A percentile compares a stretch with the other conserved stretches of the same genome.
These are phyloP conservation scores for Elymnias hypermnestra DNA, from an alignment of 1,140 invertebrate species.

Conservation along the genomic window DNA sequence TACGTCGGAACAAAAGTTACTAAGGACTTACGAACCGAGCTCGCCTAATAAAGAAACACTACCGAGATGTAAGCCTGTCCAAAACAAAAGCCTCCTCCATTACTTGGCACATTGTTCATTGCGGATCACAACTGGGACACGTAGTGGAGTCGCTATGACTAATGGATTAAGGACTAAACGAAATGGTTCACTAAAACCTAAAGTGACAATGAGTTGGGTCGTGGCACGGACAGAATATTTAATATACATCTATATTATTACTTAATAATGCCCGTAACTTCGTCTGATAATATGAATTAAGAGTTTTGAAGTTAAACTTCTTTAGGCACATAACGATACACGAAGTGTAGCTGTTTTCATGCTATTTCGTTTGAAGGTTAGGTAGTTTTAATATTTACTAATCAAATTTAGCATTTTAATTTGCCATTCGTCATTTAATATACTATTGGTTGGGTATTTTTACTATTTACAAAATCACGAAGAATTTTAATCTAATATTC, in stretches of 20 bases:
- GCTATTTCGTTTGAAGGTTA: no score
- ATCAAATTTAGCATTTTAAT: no score
- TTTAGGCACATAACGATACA: no score
- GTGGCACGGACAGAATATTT: conserved; percentile 11
- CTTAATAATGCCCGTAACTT: no score
- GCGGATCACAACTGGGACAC: background rate
- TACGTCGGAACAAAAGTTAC: conserved; percentile 8
- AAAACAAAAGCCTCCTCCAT: conserved; percentile 15
- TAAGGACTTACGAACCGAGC: conserved; percentile 10
- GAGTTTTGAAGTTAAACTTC: no score
- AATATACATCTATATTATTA: conserved; percentile 2
- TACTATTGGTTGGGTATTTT: no score
- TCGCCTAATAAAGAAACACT: conserved; percentile 19
- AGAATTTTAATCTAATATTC: no score
- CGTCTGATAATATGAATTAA: no score
- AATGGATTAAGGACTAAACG: conserved; percentile 8
- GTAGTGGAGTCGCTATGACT: conserved; percentile 12
- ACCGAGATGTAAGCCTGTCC: conserved; percentile 16
- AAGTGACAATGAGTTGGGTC: conserved; percentile 19
- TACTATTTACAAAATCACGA: no score
- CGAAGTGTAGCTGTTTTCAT: no score
- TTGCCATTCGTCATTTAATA: no score
- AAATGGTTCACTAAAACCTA: conserved; percentile 7
- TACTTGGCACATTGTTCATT: conserved; percentile 13
- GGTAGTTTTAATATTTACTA: no score